phyloP scores from a whole-genome alignment of 2,113 vertebrate genomes.

The Boleophthalmus pectinirostris region DNA sequence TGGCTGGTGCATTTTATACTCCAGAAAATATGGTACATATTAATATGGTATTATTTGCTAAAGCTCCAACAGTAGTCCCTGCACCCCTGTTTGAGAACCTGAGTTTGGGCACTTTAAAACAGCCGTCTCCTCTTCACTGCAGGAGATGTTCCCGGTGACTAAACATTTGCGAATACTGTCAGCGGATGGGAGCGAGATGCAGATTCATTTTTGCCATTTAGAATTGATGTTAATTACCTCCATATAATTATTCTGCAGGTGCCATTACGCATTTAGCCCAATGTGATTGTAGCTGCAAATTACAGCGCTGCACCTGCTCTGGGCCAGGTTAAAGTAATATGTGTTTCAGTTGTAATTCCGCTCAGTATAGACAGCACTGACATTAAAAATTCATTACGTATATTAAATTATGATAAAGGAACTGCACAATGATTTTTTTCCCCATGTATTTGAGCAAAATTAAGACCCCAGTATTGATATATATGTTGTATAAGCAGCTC shows the following conservation, averaged over 20 bases:
- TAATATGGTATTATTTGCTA: neutral
- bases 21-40: no score
- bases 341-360: neutral
- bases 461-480: no score
- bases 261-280: neutral
- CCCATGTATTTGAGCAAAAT: no score
- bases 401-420: neutral
- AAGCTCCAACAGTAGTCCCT: neutral
- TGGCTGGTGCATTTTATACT: no score
- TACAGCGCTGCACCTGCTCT: slow-evolving; percentile 1
- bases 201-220: slow-evolving; percentile 5
- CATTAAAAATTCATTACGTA: neutral
- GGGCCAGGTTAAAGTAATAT: slow-evolving; percentile 8
- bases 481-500: no score
- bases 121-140: neutral
- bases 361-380: neutral
- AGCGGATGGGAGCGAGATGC: neutral
- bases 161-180: neutral
- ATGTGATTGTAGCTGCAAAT: slow-evolving; percentile 7
- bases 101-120: neutral
- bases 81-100: neutral
- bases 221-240: slow-evolving; percentile 17
- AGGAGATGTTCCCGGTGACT: neutral
- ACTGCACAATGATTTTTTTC: neutral
- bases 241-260: slow-evolving; percentile 13